A percentile compares a stretch with the other conserved stretches of the same genome.
These are phyloP conservation scores for Chionoecetes opilio DNA, from an alignment of 1,140 invertebrate species.

Conservation along the genomic window DNA sequence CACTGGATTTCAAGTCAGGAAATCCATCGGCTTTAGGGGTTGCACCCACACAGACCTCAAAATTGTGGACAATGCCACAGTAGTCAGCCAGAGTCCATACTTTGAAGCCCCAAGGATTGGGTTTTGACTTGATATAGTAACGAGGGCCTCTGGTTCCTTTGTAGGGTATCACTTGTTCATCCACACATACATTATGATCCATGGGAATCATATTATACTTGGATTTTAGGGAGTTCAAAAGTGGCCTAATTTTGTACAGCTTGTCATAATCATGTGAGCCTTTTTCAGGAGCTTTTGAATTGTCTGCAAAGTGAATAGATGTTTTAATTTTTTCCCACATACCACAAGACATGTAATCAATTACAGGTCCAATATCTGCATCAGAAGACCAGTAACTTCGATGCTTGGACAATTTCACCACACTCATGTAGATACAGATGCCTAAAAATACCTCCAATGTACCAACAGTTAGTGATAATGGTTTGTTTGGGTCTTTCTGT, in stretches of 20 bases:
- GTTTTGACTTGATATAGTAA: slow-evolving; percentile 53
- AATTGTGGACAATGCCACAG: slow-evolving; percentile 64
- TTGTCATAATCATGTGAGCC: slow-evolving; percentile 48
- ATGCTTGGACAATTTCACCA: neutral
- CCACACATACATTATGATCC: slow-evolving; percentile 42
- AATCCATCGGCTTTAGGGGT: slow-evolving; percentile 67
- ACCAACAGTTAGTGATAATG: slow-evolving; percentile 7
- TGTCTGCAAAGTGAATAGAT: slow-evolving; percentile 61
- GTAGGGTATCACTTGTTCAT: slow-evolving; percentile 60
- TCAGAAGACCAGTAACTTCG: slow-evolving; percentile 34
- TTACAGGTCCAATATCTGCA: slow-evolving; percentile 17
- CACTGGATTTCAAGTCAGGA: slow-evolving; percentile 63
- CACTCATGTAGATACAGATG: neutral
- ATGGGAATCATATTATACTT: slow-evolving; percentile 44
- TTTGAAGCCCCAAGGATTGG: slow-evolving; percentile 63
- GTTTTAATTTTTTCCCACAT: slow-evolving; percentile 59
- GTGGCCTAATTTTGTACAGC: slow-evolving; percentile 59
- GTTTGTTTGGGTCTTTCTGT: slow-evolving; percentile 41
- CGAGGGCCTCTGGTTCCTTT: slow-evolving; percentile 56
- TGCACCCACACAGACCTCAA: slow-evolving; percentile 67
- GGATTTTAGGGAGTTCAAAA: slow-evolving; percentile 45
- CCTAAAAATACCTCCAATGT: slow-evolving; percentile 34
- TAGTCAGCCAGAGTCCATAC: slow-evolving; percentile 64
- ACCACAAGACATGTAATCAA: slow-evolving; percentile 31
- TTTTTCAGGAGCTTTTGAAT: slow-evolving; percentile 20